Evolutionary conservation across 2,797 vertebrate genomes (phyloP), one percentile per base, ranked within the genome.

Genomic region (Falco biarmicus): DNA sequence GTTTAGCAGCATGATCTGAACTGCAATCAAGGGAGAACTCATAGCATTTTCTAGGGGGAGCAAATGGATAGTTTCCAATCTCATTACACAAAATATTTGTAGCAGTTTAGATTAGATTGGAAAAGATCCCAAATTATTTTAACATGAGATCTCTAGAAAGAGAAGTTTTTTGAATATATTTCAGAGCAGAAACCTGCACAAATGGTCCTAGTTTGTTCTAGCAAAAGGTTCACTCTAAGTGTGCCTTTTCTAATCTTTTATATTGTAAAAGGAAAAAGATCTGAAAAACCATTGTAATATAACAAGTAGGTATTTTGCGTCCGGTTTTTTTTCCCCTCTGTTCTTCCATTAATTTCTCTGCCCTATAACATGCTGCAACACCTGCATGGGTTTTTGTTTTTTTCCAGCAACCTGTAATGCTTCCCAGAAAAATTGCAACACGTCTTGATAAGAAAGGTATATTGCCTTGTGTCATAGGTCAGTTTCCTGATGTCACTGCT

Each of bases 51-150:
- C 93, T 86, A 94, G 70, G 73, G 79, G 79, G 84, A 94, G n/a
- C 43, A 93, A 96, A 94, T 93, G 90, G 92, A 94, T 94, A 70
- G 76, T 87, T 92, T 96, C 87, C 94, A 90, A 74, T 66, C 82
- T 86, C 84, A 92, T 92, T 95, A 88, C 61, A 93, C 82, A 92
- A 96, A 97, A 95, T 96, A 95, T 96, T 94, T 94, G 92, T 65
- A 86, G 37, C 43, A 64, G 78, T 90, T 93, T 92, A 92, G 90
- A 95, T 97, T 95, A 81, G 69, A 66, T 86, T 93, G 89, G 87
- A 97, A 84, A 84, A 90, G 48, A 92, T 90, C 84, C 82, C 66
- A 60, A 90, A 86, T 95, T 96, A 88, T 84, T 95, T 94, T 92
- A 95, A 73, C 41, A n/a, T 20, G 47, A 92, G 32, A 68, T 83